Percentiles rank a stretch among this genome's conserved stretches.
phyloP scores from a whole-genome alignment of 2,113 vertebrate genomes.

The Eubucco bourcierii region DNA sequence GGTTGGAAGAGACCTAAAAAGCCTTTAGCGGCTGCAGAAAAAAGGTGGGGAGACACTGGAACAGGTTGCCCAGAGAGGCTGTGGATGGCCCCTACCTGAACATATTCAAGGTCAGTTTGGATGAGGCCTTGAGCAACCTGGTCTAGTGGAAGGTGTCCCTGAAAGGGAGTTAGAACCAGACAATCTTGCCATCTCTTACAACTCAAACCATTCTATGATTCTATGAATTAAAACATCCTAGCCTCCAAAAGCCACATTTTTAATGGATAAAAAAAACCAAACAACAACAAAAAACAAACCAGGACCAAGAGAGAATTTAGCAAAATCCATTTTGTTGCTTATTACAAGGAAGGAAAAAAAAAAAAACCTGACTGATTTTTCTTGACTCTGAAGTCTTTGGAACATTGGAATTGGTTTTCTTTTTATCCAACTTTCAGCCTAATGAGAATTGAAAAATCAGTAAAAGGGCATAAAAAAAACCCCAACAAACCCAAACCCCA shows the following conservation, averaged over 20 bases:
- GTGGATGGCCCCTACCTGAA: no score
- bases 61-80: no score
- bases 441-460: constrained; percentile 65
- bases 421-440: constrained; percentile 44
- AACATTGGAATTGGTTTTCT: not conserved
- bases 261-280: not conserved
- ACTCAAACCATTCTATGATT: no score
- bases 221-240: no score
- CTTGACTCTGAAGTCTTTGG: not conserved
- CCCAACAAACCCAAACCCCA: no score
- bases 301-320: not conserved
- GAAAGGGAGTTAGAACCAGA: no score
- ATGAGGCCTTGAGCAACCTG: no score
- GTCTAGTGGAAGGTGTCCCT: no score
- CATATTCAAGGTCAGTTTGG: no score
- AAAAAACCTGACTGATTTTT: not conserved
- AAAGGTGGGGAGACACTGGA: not conserved
- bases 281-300: no score
- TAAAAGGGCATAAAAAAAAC: constrained; percentile 47
- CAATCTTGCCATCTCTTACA: no score
- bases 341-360: not conserved
- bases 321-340: not conserved
- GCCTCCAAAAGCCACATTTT: not conserved
- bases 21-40: not conserved
- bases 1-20: not conserved